Evolutionary conservation across 2,113 vertebrate species (phyloP).

Genomic region (Thinocorus orbignyianus): DNA sequence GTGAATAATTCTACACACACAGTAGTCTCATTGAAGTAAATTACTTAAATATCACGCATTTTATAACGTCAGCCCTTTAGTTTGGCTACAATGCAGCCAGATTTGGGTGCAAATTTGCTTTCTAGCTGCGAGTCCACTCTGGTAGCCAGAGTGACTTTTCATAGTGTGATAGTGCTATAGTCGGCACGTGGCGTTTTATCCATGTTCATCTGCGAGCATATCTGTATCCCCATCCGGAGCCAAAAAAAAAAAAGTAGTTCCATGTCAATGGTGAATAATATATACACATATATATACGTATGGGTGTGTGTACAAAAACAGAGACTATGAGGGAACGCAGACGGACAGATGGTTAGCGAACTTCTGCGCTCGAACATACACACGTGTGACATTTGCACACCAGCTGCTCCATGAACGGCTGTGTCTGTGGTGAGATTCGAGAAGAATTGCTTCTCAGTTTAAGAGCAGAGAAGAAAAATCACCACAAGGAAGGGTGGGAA

Average conservation of each 20-base stretch:
- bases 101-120: background rate
- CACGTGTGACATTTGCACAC: background rate
- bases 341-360: background rate
- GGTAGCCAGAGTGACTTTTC: background rate
- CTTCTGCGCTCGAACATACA: background rate
- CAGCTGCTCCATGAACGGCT: background rate
- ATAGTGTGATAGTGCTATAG: background rate
- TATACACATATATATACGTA: accelerated
- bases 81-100: background rate
- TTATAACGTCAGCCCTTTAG: background rate
- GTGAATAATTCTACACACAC: background rate
- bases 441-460: background rate
- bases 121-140: background rate
- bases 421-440: background rate
- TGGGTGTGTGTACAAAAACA: background rate
- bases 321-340: background rate
- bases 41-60: background rate
- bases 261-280: background rate
- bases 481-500: background rate
- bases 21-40: background rate
- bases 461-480: background rate
- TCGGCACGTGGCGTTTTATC: accelerated
- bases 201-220: background rate
- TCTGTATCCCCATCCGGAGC: background rate
- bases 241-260: background rate